These are phyloP conservation scores for Morus bassanus DNA, from an alignment of 2,797 vertebrate genomes.

Conservation along the genomic window DNA sequence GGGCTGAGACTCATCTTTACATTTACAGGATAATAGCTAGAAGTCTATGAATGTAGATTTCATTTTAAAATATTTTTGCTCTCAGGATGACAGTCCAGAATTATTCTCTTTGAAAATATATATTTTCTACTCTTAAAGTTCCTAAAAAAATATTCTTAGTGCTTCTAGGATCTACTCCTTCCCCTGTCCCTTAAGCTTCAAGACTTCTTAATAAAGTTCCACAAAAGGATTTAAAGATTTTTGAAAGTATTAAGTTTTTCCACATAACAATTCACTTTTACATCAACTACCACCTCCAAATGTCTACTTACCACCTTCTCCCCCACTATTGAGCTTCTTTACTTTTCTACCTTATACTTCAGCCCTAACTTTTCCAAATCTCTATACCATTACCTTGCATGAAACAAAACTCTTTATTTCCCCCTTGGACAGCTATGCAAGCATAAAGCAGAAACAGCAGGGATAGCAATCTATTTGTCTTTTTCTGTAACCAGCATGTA, in stretches of 20 bases:
- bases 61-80: neutral
- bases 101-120: neutral
- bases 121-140: neutral
- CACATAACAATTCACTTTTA: neutral
- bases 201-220: fast-evolving
- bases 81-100: neutral
- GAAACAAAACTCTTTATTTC: neutral
- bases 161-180: neutral
- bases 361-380: neutral
- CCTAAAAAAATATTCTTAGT: neutral
- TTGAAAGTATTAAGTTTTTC: neutral
- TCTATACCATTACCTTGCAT: neutral
- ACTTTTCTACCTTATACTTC: neutral
- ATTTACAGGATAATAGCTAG: neutral
- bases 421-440: neutral
- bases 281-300: neutral
- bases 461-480: neutral
- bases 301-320: neutral
- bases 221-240: neutral
- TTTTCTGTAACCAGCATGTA: neutral
- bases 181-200: neutral
- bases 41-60: neutral
- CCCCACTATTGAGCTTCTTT: neutral
- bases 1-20: neutral
- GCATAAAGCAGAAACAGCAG: neutral